Base-by-base conservation (phyloP, 2,888 invertebrate species). In the Dusona sp. region DNA sequence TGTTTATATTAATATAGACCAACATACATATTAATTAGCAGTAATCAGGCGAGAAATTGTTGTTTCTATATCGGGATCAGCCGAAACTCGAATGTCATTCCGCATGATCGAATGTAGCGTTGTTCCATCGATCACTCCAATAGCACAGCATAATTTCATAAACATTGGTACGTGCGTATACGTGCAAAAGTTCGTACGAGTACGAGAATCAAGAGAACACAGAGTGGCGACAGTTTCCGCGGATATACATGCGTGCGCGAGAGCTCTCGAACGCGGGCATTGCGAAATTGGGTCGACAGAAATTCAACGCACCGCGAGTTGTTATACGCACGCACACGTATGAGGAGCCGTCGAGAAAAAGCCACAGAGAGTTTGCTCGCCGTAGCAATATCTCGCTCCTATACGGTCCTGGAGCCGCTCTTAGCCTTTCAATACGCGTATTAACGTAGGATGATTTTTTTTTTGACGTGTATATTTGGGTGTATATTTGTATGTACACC, bases 251-350 rank as follows among this genome's bases (percentile, higher is more conserved):
- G 79, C 61, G 79, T 77, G 80, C 74, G 75, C 64, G 80, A 54
- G 78, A 51, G 38, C 51, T 81, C 65, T 74, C 82, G 77, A 80
- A 75, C 79, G 82, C 85, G 84, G 85, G 88, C 88, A 90, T 93
- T 93, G 91, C 90, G 92, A 92, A 94, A 94, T 92, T 92, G 90
- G 93, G 93, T 93, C 93, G 90, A 90, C 91, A 91, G 92, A 93
- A 93, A 92, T 93, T 92, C 92, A 92, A 88, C 88, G 84, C 82
- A 86, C 72, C 45, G 68, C 77, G 67, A 84, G 82, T 57, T 54
- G 61, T 82, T 68, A 51, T 68, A 72, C 38, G 67, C 36, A 78
- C 68, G 65, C 38, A 79, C 22, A 45, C 36, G n/a, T n/a, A 45
- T 29, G 70, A 22, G 38, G 64, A n/a, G n/a, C 13, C 25, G 65